These are phyloP conservation scores for Alectura lathami DNA, from an alignment of 2,113 vertebrate genomes.

Conservation along the genomic window DNA sequence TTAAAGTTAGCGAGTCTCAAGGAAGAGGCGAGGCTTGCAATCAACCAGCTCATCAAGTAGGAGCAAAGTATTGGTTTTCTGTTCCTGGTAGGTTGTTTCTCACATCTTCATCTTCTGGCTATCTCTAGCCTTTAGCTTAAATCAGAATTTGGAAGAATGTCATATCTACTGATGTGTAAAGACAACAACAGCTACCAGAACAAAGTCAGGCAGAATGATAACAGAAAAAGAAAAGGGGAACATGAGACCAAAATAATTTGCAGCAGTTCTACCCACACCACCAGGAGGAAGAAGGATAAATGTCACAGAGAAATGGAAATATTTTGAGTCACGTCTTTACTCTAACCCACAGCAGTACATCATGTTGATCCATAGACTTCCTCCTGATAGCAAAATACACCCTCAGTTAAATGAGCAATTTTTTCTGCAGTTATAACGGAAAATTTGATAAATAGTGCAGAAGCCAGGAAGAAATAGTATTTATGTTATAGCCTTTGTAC, in stretches of 20 bases:
- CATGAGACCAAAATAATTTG: neutral
- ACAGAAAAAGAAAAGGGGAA: neutral
- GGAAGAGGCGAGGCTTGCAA: neutral
- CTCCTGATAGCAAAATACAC: neutral
- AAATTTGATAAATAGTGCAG: neutral
- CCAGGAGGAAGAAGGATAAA: neutral
- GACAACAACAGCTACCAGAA: neutral
- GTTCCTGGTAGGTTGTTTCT: neutral
- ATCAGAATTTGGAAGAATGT: neutral
- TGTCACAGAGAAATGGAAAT: neutral
- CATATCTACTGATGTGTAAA: neutral
- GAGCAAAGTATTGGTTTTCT: neutral
- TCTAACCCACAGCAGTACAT: neutral
- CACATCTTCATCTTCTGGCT: neutral
- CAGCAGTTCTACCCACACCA: neutral
- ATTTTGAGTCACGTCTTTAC: neutral
- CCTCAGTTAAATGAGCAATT: neutral
- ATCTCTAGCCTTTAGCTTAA: neutral
- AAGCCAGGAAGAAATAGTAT: neutral
- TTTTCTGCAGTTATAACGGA: neutral
- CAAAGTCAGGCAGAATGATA: neutral
- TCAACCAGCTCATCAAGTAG: neutral
- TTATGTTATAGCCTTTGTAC: neutral
- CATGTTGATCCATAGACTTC: neutral
- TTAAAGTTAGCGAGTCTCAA: neutral